phyloP scores from a whole-genome alignment of 2,797 vertebrate genomes.

The Capromys pilorides region DNA sequence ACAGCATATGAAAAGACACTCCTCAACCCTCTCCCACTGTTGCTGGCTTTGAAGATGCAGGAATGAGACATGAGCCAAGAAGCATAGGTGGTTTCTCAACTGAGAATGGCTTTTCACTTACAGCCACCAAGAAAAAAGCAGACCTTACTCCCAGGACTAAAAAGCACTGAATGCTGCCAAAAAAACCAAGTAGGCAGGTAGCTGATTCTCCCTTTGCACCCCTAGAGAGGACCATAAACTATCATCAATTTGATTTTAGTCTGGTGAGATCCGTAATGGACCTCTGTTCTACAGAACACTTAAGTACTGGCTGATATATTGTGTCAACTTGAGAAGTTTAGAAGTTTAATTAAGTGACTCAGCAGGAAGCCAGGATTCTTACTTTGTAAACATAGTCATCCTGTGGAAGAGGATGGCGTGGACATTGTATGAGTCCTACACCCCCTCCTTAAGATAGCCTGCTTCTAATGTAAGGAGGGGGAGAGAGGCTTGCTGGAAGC shows the following conservation, averaged over 20 bases:
- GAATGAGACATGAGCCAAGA: constrained; percentile 10
- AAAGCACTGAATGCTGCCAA: constrained; percentile 17
- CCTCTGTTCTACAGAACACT: constrained; percentile 18
- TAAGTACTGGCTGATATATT: too few relatives aligned
- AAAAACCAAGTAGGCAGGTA: constrained; percentile 9
- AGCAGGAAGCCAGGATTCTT: too few relatives aligned
- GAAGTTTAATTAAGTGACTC: too few relatives aligned
- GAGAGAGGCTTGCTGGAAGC: too few relatives aligned
- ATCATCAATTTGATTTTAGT: neutral
- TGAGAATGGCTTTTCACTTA: constrained; percentile 8
- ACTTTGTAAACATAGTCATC: too few relatives aligned
- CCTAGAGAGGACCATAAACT: constrained; percentile 26
- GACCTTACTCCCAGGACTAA: neutral
- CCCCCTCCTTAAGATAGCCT: too few relatives aligned
- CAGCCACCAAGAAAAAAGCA: neutral
- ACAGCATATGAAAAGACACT: neutral
- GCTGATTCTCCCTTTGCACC: neutral
- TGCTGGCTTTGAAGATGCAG: constrained; percentile 44
- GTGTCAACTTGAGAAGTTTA: too few relatives aligned
- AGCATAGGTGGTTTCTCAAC: constrained; percentile 24
- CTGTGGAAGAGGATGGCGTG: too few relatives aligned
- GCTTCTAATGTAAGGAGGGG: too few relatives aligned
- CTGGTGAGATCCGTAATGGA: neutral
- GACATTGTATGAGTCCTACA: too few relatives aligned
- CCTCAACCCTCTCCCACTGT: neutral